Evolutionary conservation across 2,113 vertebrate species (phyloP), one percentile per base, ranked within the genome.

Genomic region (Pontoporia blainvillei): DNA sequence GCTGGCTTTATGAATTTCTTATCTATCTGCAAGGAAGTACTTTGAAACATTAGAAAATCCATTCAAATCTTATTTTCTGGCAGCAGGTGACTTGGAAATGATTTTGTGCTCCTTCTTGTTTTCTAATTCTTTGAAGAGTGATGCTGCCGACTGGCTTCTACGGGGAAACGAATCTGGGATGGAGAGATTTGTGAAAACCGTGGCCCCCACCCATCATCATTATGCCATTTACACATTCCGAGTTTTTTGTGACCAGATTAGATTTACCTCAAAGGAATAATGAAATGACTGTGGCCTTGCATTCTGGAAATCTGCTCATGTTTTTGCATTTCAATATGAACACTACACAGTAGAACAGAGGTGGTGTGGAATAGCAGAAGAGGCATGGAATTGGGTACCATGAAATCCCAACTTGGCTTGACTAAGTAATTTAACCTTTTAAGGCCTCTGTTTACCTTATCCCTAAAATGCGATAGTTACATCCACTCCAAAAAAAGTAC

Each of bases 21-120:
- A 79, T 67, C 44, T 4, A 6, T 91, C 79, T 61, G 39, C 88
- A 84, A 81, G 54, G 82, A 92, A 93, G 61, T 73, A 36, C 39
- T 95, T 36, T 46, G 92, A 86, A 86, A 95, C 90, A 92, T 95
- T 54, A 82, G 86, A 69, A 89, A 86, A 87, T 72, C 41, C 73
- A 78, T 82, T 86, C 17, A 59, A 62, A 82, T 89, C 67, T 62
- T 36, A 64, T 39, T 81, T 59, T 78, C 66, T 29, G 69, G 73
- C 73, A 92, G 67, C 69, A 61, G 84, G 83, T 91, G 87, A 95
- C 46, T 87, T 52, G 20, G 62, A 52, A 83, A 57, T 71, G 86
- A 90, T 73, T 78, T 67, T 46, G 29, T 66, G 31, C 17, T 85
- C 39, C 79, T 59, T 69, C 46, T 36, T 67, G 52, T 79, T 82